Base-by-base conservation (phyloP, 2,113 vertebrate species). In the Hemicordylus capensis region DNA sequence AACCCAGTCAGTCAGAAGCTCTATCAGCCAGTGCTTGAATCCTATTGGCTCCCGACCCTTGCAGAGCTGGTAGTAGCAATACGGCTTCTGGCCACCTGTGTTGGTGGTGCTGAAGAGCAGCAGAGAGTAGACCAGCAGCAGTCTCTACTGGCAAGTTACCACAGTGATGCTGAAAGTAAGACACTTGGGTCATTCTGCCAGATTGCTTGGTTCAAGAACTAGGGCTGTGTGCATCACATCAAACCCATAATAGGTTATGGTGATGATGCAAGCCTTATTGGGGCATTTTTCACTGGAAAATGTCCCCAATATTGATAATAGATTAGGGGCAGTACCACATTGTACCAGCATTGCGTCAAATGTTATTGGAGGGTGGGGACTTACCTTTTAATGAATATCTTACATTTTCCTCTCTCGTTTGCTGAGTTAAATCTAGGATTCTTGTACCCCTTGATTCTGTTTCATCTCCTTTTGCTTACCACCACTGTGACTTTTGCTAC, bases 391-490 rank as follows among this genome's bases (percentile, higher is more conserved):
- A n/a, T n/a, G n/a, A n/a, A n/a, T n/a, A n/a, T n/a, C n/a, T n/a
- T n/a, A n/a, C n/a, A 76, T 6, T 24, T 8, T 22, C 51, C 12
- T 12, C 46, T 66, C n/a, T 42, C 15, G 85, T 69, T 67, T 46
- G 63, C 1, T 2, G 0, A 0, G 39, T 74, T 19, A 63, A 87
- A n/a, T 4, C 0, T 66, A 0, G 0, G 22, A 1, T 83, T 6
- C 24, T 69, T 2, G 42, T 74, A 8, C 20, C 64, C n/a, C 4
- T 17, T 10, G 24, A 14, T 67, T 76, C 22, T 0, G 0, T 78
- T 69, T 0, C 0, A 8, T 44, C 69, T 78, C 34, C n/a, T n/a
- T 80, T 75, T 81, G 66, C 67, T 73, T 1, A 0, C 22, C 0
- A 0, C 10, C 1, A 0, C 22, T 2, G 54, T 56, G 5, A 20